Evolutionary conservation across 2,888 invertebrate species (phyloP).

Genomic region (Protodeltote pygarga): DNA sequence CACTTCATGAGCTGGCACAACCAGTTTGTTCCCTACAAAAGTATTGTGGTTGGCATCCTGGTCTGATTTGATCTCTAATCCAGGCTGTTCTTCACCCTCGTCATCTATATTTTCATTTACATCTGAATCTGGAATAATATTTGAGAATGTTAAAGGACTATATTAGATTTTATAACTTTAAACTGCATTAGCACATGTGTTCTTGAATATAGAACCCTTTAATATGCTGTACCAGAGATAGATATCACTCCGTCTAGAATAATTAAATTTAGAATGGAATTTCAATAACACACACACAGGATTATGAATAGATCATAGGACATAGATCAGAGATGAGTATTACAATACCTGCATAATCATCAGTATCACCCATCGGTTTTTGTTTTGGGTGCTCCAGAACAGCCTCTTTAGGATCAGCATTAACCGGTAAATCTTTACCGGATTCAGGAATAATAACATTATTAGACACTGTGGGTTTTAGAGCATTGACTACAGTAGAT

Average conservation of each 20-base stretch:
- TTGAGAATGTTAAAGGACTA: no score
- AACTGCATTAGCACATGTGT: no score
- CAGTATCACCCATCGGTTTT: slow-evolving; percentile 19
- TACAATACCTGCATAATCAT: slow-evolving; percentile 57
- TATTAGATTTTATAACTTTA: neutral
- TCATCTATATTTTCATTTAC: slow-evolving; percentile 48
- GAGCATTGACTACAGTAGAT: slow-evolving; percentile 14
- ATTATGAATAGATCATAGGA: no score
- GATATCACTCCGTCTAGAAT: no score
- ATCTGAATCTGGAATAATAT: slow-evolving; percentile 62
- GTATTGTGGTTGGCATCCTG: slow-evolving; percentile 18
- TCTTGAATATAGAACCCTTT: no score
- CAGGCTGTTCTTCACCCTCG: slow-evolving; percentile 33
- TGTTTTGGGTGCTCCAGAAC: slow-evolving; percentile 46
- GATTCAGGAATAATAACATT: slow-evolving; percentile 24
- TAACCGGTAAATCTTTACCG: slow-evolving; percentile 15
- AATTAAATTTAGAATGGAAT: no score
- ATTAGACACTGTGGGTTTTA: slow-evolving; percentile 20
- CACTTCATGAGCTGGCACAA: slow-evolving; percentile 17
- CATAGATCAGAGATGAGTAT: no score
- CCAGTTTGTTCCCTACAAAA: slow-evolving; percentile 6
- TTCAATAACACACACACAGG: no score
- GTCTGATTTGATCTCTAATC: slow-evolving; percentile 22
- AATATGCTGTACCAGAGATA: no score
- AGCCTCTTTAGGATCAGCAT: slow-evolving; percentile 42